These are phyloP conservation scores for Lordiphosa fenestrarum DNA, from an alignment of 2,888 invertebrate genomes.

Conservation along the genomic window DNA sequence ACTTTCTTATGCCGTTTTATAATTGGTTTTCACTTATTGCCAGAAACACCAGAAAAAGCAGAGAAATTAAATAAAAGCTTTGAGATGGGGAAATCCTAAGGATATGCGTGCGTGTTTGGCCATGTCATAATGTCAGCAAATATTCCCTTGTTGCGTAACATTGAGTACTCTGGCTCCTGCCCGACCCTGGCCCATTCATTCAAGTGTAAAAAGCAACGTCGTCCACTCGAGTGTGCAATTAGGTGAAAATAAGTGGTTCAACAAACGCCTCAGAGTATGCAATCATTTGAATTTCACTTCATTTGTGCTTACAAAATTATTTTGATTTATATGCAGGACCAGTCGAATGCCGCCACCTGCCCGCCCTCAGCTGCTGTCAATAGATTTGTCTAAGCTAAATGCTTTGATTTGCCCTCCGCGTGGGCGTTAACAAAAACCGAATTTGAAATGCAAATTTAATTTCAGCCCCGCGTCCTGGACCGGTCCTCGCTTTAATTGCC, in stretches of 20 bases:
- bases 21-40: conserved; percentile 55
- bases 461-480: conserved; percentile 34
- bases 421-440: conserved; percentile 62
- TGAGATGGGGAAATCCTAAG: conserved; percentile 4
- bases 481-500: conserved; percentile 61
- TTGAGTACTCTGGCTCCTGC: not conserved
- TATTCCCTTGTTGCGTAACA: conserved; percentile 56
- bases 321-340: conserved; percentile 72
- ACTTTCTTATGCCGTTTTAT: conserved; percentile 44
- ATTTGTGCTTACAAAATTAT: conserved; percentile 76
- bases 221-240: conserved; percentile 75
- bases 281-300: conserved; percentile 75
- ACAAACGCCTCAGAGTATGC: conserved; percentile 73
- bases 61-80: conserved; percentile 46
- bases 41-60: conserved; percentile 42
- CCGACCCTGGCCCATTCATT: conserved; percentile 10
- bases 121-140: conserved; percentile 44
- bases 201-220: conserved; percentile 53
- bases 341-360: conserved; percentile 39
- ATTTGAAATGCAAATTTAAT: conserved; percentile 77
- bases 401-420: conserved; percentile 57
- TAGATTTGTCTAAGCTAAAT: conserved; percentile 66
- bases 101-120: conserved; percentile 5
- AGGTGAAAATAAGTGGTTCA: conserved; percentile 76
- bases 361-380: conserved; percentile 37